Evolutionary conservation across 2,888 invertebrate genomes (phyloP).

Genomic region (Nemotelus nigrinus): DNA sequence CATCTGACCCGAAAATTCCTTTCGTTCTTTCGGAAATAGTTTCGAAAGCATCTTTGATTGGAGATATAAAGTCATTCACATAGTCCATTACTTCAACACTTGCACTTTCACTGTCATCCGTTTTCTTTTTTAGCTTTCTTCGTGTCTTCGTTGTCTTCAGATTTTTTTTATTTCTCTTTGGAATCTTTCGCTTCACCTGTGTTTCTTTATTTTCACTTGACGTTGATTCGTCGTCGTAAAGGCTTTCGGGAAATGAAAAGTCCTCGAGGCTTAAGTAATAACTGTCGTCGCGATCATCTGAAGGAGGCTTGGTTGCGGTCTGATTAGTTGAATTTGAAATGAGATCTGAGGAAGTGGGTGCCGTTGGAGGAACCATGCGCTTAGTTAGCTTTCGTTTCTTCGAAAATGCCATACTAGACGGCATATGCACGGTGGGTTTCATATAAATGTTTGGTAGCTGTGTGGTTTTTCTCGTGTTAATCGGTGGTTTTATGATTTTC

Average conservation of each 20-base stretch:
- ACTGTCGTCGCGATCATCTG: constrained; percentile 12
- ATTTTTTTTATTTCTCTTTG: neutral
- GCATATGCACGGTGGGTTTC: no score
- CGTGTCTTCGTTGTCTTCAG: neutral
- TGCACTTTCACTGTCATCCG: constrained; percentile 47
- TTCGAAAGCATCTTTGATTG: constrained; percentile 58
- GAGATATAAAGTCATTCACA: constrained; percentile 61
- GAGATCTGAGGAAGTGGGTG: neutral
- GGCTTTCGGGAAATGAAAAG: constrained; percentile 31
- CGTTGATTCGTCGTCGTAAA: neutral
- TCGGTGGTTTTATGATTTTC: constrained; percentile 1
- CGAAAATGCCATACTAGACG: neutral
- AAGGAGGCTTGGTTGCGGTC: neutral
- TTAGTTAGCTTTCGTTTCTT: constrained; percentile 26
- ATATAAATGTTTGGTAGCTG: neutral
- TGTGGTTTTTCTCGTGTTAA: neutral
- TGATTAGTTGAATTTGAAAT: neutral
- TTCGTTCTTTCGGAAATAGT: constrained; percentile 27
- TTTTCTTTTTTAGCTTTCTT: neutral
- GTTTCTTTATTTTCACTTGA: constrained; percentile 11
- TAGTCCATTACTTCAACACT: constrained; percentile 56
- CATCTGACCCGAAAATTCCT: neutral
- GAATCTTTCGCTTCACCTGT: neutral
- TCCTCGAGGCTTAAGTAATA: constrained; percentile 39
- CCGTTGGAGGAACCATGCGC: constrained; percentile 26